A percentile compares a stretch with the other conserved stretches of the same genome.
These are phyloP conservation scores for Drosophila funebris DNA, from an alignment of 1,140 invertebrate genomes.

Conservation along the genomic window DNA sequence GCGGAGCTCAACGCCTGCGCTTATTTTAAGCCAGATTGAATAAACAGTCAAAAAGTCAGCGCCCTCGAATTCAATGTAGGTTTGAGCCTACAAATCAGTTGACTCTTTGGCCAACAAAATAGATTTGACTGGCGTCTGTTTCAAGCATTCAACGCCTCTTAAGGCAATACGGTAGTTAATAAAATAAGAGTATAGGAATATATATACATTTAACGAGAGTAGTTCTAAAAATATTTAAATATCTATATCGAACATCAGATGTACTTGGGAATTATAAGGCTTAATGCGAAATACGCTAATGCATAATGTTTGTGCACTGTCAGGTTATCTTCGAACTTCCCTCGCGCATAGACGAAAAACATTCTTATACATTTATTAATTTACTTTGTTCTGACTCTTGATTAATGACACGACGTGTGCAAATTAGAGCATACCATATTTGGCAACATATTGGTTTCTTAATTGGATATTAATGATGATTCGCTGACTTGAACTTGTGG, in stretches of 20 bases:
- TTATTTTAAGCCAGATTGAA: slow-evolving; percentile 59
- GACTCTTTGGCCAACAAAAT: slow-evolving; percentile 48
- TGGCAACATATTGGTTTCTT: slow-evolving; percentile 51
- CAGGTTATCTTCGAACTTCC: not conserved
- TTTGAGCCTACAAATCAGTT: slow-evolving; percentile 42
- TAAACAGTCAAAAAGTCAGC: slow-evolving; percentile 53
- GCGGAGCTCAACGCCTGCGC: slow-evolving; percentile 68
- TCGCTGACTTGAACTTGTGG: slow-evolving; percentile 51
- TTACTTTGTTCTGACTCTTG: slow-evolving; percentile 41
- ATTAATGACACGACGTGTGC: slow-evolving; percentile 72
- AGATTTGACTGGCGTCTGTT: slow-evolving; percentile 62
- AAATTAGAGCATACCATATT: slow-evolving; percentile 74
- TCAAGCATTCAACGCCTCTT: slow-evolving; percentile 39
- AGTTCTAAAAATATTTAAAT: not conserved
- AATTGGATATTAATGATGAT: slow-evolving; percentile 80
- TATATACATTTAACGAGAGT: slow-evolving; percentile 16
- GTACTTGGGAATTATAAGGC: too few species aligned
- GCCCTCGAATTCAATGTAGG: slow-evolving; percentile 37
- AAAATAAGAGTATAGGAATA: slow-evolving; percentile 19
- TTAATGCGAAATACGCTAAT: not conserved
- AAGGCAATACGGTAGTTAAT: slow-evolving; percentile 60
- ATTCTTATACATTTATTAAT: too few species aligned
- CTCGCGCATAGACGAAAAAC: not conserved
- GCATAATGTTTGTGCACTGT: not conserved
- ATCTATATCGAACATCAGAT: not conserved